Evolutionary conservation across 2,888 invertebrate species (phyloP).

Genomic region (Calameuta pallipes): DNA sequence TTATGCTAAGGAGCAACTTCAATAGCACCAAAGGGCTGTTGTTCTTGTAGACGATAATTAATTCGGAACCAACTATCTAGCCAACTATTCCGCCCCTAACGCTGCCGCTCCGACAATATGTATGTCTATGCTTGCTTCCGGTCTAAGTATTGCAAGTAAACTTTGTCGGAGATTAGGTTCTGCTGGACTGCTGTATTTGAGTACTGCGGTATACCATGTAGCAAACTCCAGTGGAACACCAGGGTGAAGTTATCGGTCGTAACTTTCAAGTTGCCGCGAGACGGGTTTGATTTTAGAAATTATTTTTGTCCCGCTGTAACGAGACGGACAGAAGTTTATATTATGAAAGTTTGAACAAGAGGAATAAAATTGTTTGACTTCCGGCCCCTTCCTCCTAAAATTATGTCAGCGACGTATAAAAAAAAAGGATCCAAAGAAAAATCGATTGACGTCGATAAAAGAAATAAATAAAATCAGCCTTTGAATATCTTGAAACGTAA

Average conservation of each 20-base stretch:
- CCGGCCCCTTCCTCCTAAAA: background rate
- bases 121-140: slow-evolving; percentile 50
- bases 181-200: slow-evolving; percentile 2
- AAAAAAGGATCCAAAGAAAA: background rate
- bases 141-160: slow-evolving; percentile 40
- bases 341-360: background rate
- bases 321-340: background rate
- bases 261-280: background rate
- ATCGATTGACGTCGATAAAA: background rate
- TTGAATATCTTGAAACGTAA: background rate
- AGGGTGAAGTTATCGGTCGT: background rate
- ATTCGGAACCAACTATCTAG: slow-evolving; percentile 48
- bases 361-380: background rate
- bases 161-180: slow-evolving; percentile 43
- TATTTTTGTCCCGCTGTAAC: background rate
- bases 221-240: background rate
- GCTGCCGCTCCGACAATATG: slow-evolving; percentile 42
- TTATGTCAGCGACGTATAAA: background rate
- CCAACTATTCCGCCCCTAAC: slow-evolving; percentile 32
- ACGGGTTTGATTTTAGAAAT: background rate
- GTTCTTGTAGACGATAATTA: slow-evolving; percentile 37
- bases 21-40: background rate
- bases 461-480: background rate
- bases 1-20: background rate
- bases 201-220: background rate